Base-by-base conservation (phyloP, 2,888 invertebrate species). In the Pristionchus entomophagus region DNA sequence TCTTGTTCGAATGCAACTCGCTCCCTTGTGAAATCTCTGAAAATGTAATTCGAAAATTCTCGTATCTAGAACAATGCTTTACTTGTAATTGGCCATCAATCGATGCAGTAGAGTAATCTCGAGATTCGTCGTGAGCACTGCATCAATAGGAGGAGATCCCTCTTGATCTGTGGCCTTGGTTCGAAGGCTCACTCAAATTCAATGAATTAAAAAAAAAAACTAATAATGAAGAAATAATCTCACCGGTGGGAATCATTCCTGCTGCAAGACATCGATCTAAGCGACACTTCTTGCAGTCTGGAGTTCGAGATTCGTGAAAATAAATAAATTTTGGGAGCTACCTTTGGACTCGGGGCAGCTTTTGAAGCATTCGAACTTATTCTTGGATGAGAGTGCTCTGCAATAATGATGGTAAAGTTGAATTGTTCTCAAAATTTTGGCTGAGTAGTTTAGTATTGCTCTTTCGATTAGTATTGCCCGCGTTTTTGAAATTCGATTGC, bases 271-370 rank as follows among this genome's bases (percentile, higher is more conserved):
- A 82, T 0, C 53, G 38, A 17, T 82, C 59, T 10, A 59, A 22
- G 0, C 82, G 56, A 19, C 82, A 82, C 26, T 82, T 82, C 59
- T 82, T 82, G 59, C 82, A 82, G 4, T 59, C 82, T 82, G 41
- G 10, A 38, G 38, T 45, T 10, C 14, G 45, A 10, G n/a, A 45
- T 45, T 45, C 14, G 14, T 45, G 6, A 45, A 45, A 10, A 45
- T 45, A 45, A 45, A 45, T 14, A 45, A 45, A 14, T 45, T 10
- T 14, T 45, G 8, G 35, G 19, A 19, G 17, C 32, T 1, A 65
- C 65, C 65, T 65, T 12, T 32, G 0, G 65, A 65, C 19, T 65
- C 65, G 22, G 65, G 65, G 19, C 65, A 65, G 17, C 22, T 35
- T 17, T 35, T 65, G 65, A 65, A 65, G 65, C 65, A 65, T 35